Conservation (phyloP, 1,140 invertebrate genomes). For the Drosophila paulistorum region DNA sequence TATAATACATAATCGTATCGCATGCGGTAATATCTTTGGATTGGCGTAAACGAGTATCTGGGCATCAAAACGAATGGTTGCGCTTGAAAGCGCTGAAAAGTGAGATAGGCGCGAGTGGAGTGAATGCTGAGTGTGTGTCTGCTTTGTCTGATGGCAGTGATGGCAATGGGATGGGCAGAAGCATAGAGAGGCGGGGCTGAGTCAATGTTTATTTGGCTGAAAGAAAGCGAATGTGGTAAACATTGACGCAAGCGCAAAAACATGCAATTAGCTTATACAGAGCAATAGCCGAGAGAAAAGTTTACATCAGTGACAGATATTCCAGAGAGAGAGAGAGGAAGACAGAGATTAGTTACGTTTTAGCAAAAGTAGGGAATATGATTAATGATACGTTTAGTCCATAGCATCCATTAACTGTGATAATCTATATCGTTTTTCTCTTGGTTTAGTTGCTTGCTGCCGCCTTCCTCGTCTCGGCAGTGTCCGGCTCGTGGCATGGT, state of each 20-base stretch:
- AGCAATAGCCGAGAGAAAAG: constrained; percentile 16
- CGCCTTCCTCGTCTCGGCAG: constrained; percentile 74
- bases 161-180: constrained; percentile 17
- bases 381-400: background rate
- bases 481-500: constrained; percentile 74
- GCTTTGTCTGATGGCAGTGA: background rate
- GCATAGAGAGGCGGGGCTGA: constrained; percentile 11
- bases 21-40: constrained; percentile 64
- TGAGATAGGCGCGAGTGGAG: constrained; percentile 31
- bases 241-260: constrained; percentile 37
- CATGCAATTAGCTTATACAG: constrained; percentile 47
- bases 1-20: constrained; percentile 64
- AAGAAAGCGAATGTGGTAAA: constrained; percentile 45
- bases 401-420: background rate
- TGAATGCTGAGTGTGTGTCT: background rate
- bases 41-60: constrained; percentile 50
- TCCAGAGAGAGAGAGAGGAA: constrained; percentile 13
- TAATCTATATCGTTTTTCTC: background rate
- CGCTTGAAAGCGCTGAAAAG: constrained; percentile 43
- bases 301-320: constrained; percentile 39
- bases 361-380: background rate
- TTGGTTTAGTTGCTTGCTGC: constrained; percentile 67
- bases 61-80: constrained; percentile 69
- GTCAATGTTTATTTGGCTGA: constrained; percentile 7
- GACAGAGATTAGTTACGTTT: constrained; percentile 23